Base-by-base conservation (phyloP, 1,140 invertebrate species). In the Cotesia vestalis region DNA sequence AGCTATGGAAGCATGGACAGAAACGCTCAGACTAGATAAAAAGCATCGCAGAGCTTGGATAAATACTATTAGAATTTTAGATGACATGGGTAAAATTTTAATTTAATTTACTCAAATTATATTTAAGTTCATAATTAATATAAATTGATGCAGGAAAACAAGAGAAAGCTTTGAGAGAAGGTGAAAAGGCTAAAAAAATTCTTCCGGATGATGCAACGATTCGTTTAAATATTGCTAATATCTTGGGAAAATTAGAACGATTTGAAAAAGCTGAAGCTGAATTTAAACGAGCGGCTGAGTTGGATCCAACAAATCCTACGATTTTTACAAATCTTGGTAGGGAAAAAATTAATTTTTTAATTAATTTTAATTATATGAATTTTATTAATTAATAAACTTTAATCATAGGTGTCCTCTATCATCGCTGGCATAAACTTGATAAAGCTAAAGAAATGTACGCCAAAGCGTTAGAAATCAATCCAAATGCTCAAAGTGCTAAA, bases 271-370 rank as follows among this genome's bases (percentile, higher is more conserved):
- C 96, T 0, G 95, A 98, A 87, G 81, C 88, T 20, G 89, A 95
- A 80, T 98, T 98, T 81, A 85, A 91, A 61, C 88, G 88, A 72
- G 94, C 96, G 3, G 92, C 97, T 57, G 83, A 88, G 63, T 82
- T 91, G 6, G 92, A 93, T 79, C 88, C 89, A n/a, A 84, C 85
- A 12, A 91, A 92, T 80, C 88, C 92, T 14, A 88, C 93, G 8
- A 95, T 94, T 87, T 91, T 93, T 80, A 91, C 93, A 4, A 98
- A 98, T 89, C 89, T 98, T 77, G 95, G 94, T 94, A 88, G 86
- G 86, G 4, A 20, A 11, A 34, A 20, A 14, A 14, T 11, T 9
- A 34, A 61, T 52, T 66, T 8, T 51, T 38, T 14, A 20, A 9
- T 12, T 3, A 27, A 64, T 38, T 40, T 40, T 5, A 38, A 40